Evolutionary conservation across 1,140 invertebrate genomes (phyloP), one percentile per base, ranked within the genome.

Genomic region (Battus philenor): DNA sequence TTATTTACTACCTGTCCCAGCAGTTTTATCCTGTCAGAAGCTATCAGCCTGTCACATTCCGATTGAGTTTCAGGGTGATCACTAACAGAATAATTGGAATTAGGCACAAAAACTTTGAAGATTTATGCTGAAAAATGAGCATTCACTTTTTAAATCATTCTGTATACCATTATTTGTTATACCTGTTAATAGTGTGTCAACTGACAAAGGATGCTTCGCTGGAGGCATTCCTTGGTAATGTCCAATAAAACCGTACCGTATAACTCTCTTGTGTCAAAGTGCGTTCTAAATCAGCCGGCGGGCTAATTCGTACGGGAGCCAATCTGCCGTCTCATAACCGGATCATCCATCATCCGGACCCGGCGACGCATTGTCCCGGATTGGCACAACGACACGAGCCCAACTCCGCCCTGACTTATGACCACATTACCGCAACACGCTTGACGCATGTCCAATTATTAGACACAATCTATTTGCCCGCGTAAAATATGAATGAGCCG

Each of bases 401-500:
- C 51, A 60, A 59, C 66, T 51, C 54, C 5, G n/a, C 34, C 64
- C 56, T 73, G 65, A 79, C 69, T 55, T 78, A 80, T 68, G 72
- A 52, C 63, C 69, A 67, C 72, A 82, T 82, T 82, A 76, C 58
- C 53, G 54, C 68, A 65, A 76, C 71, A 70, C 54, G 61, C 60
- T 61, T 82, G 73, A 82, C 75, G 65, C 73, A 71, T 71, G 68
- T 74, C 69, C 75, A 78, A 82, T 79, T 81, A 81, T 72, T 77
- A 67, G 72, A 69, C 56, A 72, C 68, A 78, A 75, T 76, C 65
- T 77, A 55, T 76, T 74, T 60, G 58, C 62, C 47, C 52, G 59
- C 39, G 72, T 73, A 77, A 75, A 74, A 77, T 79, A 79, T 79
- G 61, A 77, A 73, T 67, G 66, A 67, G 56, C 46, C 54, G 44